A percentile compares a stretch with the other conserved stretches of the same genome.
Evolutionary conservation across 2,888 invertebrate species (phyloP).

Genomic region (Cremastinae sp.): DNA sequence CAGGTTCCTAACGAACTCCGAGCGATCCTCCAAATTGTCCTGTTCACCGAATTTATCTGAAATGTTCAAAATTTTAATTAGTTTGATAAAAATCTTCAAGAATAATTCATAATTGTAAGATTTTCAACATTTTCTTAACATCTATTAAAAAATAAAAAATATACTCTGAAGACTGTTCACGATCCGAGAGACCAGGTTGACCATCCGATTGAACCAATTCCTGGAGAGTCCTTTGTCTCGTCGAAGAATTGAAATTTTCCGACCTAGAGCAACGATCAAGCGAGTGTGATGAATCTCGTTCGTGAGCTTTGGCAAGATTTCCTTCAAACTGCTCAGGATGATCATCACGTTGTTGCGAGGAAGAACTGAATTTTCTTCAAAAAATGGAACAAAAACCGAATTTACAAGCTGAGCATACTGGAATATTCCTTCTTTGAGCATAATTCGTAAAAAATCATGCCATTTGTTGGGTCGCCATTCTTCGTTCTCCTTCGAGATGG

Average conservation of each 20-base stretch:
- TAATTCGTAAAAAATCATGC: conserved; percentile 59
- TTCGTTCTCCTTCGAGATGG: conserved; percentile 62
- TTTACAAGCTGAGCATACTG: conserved; percentile 68
- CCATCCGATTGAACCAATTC: no score
- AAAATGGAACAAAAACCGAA: conserved; percentile 68
- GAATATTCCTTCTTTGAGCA: conserved; percentile 56
- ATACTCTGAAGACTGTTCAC: no score
- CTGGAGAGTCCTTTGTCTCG: no score
- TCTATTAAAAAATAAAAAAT: no score
- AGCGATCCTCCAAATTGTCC: conserved; percentile 8
- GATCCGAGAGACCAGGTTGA: no score
- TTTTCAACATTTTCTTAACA: no score
- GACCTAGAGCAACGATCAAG: no score
- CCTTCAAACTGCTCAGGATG: conserved; percentile 62
- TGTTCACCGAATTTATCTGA: conserved; percentile 23
- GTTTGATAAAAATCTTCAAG: conserved; percentile 57
- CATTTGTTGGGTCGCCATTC: conserved; percentile 69
- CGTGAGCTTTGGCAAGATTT: conserved; percentile 51
- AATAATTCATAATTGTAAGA: no score
- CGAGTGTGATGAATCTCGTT: conserved; percentile 30
- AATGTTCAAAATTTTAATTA: conserved; percentile 59
- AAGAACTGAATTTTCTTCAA: conserved; percentile 43
- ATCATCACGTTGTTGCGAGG: conserved; percentile 56
- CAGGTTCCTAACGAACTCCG: conserved; percentile 56
- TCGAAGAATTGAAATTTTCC: no score